These are phyloP conservation scores for Donacobius atricapilla DNA, from an alignment of 2,113 vertebrate genomes.

Conservation along the genomic window DNA sequence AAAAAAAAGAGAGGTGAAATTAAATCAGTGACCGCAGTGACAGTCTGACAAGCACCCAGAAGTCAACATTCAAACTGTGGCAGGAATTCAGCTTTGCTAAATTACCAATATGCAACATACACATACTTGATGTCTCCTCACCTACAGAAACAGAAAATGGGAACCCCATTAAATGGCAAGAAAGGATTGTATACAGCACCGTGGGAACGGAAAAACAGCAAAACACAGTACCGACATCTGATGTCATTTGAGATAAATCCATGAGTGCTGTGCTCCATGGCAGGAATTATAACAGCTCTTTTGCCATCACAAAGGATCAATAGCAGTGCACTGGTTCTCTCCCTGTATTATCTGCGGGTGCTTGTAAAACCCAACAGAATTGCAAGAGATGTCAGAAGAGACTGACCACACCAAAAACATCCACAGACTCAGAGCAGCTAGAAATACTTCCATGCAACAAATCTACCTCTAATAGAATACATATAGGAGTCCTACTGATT, in stretches of 20 bases:
- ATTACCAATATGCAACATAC: not conserved
- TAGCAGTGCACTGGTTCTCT: not conserved
- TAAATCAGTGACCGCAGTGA: not conserved
- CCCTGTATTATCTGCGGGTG: not conserved
- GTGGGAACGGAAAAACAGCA: not conserved
- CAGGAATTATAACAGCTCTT: slow-evolving; percentile 3
- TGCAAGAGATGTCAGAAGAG: not conserved
- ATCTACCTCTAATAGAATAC: not conserved
- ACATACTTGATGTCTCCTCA: not conserved
- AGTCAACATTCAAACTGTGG: not conserved
- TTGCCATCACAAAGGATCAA: not conserved
- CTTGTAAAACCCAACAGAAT: not conserved
- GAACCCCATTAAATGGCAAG: not conserved
- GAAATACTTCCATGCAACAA: not conserved
- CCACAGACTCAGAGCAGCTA: not conserved
- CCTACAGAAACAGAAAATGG: not conserved
- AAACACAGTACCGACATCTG: not conserved
- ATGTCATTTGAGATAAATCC: not conserved
- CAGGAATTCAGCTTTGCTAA: not conserved
- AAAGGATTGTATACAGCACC: not conserved
- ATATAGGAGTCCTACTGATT: not conserved
- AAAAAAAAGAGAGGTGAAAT: not conserved
- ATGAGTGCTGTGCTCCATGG: not conserved
- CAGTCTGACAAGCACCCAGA: not conserved
- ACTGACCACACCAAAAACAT: not conserved